Evolutionary conservation across 2,113 vertebrate species (phyloP).

Genomic region (Dendropsophus ebraccatus): DNA sequence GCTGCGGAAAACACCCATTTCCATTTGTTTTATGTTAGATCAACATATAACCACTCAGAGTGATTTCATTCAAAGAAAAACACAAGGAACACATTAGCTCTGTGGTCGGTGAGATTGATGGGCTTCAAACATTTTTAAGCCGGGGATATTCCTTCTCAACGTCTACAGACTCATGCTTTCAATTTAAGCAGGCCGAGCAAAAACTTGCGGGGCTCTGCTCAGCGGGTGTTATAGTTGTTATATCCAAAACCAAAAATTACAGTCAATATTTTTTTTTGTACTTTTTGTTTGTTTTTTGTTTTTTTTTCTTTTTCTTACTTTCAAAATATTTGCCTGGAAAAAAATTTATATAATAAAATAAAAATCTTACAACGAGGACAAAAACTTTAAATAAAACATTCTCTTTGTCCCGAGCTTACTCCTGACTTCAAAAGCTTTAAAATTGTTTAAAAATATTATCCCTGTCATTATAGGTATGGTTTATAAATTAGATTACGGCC

Average conservation of each 20-base stretch:
- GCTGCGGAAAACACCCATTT: constrained; percentile 80
- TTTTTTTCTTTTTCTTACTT: too few relatives aligned
- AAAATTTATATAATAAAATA: too few relatives aligned
- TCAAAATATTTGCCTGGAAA: too few relatives aligned
- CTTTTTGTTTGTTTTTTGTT: background rate
- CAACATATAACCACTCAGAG: constrained; percentile 82
- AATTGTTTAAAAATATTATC: constrained; percentile 44
- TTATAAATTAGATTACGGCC: constrained; percentile 40
- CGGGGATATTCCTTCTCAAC: constrained; percentile 75
- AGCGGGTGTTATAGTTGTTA: constrained; percentile 65
- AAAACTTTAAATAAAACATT: background rate
- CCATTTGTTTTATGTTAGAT: constrained; percentile 88
- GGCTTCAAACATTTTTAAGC: constrained; percentile 80
- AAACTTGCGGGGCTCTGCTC: constrained; percentile 74
- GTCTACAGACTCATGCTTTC: constrained; percentile 77
- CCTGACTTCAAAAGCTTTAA: constrained; percentile 38
- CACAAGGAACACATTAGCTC: constrained; percentile 83
- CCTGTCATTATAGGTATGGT: constrained; percentile 39
- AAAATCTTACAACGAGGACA: too few relatives aligned
- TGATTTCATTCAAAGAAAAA: constrained; percentile 84
- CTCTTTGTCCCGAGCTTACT: background rate
- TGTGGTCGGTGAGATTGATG: constrained; percentile 85
- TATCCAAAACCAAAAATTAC: constrained; percentile 69
- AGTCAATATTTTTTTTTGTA: constrained; percentile 67
- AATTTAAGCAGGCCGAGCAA: constrained; percentile 77